Base-by-base conservation (phyloP, 2,113 vertebrate species). In the Phoxinus phoxinus region DNA sequence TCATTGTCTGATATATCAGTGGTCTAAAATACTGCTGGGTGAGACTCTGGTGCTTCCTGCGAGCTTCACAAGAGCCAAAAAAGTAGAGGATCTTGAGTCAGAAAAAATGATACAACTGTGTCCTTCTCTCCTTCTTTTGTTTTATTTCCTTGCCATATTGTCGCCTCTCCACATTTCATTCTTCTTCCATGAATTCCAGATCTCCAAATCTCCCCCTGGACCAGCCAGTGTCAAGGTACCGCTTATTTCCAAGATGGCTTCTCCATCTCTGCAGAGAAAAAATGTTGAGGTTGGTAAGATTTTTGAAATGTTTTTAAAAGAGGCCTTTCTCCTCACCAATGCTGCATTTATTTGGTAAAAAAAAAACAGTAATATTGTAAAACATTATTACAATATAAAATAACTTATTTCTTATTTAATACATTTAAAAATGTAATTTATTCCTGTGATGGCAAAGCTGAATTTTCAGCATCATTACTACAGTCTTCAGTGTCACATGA, bases 211-310 rank as follows among this genome's bases (percentile, higher is more conserved):
- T 88, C 92, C 87, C 90, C 88, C 93, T 94, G 93, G 94, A 91
- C 94, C 94, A 92, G 94, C 94, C 94, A 93, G 92, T 71, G 90
- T 85, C 91, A 87, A 86, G 30, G 30, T 83, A 12, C 27, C 63
- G 61, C 37, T 94, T 90, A 94, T 87, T 94, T 94, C 25, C 90
- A 91, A 85, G 93, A 92, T 17, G 32, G 72, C 67, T 91, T 94
- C 86, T 92, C 88, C 91, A 94, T 92, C 80, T 95, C 94, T 95
- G 90, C 69, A 73, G 21, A 86, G 25, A 61, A 3, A 48, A 27
- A 44, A n/a, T 2, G 8, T 41, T 41, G 41, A 41, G 41, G 9
- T 41, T 41, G 41, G 41, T 41, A 41, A 10, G 41, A 41, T 10
- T 41, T 41, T 2, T 9, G 9, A 0, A 41, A 41, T 41, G 37